These are phyloP conservation scores for Pipra filicauda DNA, from an alignment of 2,113 vertebrate genomes.

Conservation along the genomic window DNA sequence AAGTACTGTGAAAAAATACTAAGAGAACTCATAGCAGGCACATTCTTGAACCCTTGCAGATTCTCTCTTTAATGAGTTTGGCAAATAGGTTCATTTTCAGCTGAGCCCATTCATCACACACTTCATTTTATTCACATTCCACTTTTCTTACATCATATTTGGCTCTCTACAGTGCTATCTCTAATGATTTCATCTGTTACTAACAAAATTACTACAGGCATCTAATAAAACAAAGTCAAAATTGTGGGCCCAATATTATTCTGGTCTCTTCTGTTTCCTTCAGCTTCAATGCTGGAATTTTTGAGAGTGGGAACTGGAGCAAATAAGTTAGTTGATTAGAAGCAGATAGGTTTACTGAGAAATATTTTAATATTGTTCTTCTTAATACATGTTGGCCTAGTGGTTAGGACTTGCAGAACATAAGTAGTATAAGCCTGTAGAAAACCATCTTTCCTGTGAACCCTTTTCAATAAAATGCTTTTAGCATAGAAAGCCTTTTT, in stretches of 20 bases:
- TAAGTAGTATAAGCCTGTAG: background rate
- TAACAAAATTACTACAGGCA: conserved; percentile 39
- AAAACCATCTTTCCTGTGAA: background rate
- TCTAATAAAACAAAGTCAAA: conserved; percentile 27
- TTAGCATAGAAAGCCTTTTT: background rate
- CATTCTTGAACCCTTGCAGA: background rate
- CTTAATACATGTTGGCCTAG: background rate
- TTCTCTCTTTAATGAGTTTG: background rate
- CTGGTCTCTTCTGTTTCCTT: background rate
- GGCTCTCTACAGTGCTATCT: background rate
- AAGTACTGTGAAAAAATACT: background rate
- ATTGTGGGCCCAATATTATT: background rate
- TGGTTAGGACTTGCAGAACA: background rate
- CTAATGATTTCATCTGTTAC: conserved; percentile 46
- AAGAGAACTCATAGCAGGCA: background rate
- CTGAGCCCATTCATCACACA: background rate
- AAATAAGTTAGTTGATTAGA: background rate
- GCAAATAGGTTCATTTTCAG: conserved; percentile 10
- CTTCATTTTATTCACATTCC: conserved; percentile 30
- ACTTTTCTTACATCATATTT: conserved; percentile 10
- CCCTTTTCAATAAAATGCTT: background rate
- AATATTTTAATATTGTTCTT: background rate
- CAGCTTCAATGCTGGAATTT: background rate
- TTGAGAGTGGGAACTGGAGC: background rate
- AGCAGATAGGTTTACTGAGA: background rate